Evolutionary conservation across 2,113 vertebrate species (phyloP).

Genomic region (Terrapene triunguis): DNA sequence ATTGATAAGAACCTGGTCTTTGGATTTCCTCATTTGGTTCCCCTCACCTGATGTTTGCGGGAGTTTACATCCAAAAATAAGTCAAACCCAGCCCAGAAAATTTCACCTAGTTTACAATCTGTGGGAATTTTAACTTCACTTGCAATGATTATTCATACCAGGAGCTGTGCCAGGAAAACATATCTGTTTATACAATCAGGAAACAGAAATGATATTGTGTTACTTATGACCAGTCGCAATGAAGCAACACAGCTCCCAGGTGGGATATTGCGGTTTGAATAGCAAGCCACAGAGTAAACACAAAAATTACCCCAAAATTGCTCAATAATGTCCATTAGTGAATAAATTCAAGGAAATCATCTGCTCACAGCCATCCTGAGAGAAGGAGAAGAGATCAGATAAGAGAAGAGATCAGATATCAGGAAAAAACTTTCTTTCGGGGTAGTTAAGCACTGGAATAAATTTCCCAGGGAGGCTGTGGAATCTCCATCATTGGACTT

Average conservation of each 20-base stretch:
- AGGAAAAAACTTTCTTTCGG: not conserved
- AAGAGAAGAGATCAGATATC: not conserved
- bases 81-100: not conserved
- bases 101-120: not conserved
- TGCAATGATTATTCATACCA: not conserved
- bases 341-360: not conserved
- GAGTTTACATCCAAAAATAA: not conserved
- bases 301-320: not conserved
- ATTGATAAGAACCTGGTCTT: not conserved
- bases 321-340: not conserved
- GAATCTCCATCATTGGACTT: no score
- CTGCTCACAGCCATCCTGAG: not conserved
- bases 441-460: no score
- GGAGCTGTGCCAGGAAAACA: not conserved
- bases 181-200: not conserved
- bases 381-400: not conserved
- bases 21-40: not conserved
- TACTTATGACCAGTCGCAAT: not conserved
- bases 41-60: not conserved
- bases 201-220: accelerated
- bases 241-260: accelerated
- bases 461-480: no score
- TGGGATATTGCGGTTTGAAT: not conserved
- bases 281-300: not conserved
- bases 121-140: not conserved